Conservation (phyloP, 2,113 vertebrate species). For the Eudyptes chrysolophus region DNA sequence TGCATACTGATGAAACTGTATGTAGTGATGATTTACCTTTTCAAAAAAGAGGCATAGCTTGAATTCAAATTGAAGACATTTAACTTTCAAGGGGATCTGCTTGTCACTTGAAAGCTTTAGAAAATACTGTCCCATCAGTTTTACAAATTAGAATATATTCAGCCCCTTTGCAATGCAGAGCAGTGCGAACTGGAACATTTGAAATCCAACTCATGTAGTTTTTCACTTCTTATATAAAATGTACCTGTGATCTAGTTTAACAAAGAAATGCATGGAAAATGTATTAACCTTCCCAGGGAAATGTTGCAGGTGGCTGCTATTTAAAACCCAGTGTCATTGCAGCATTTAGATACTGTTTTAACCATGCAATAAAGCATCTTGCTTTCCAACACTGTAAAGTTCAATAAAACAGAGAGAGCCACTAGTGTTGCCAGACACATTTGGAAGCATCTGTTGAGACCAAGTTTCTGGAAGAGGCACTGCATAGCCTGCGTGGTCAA, state of each 20-base stretch:
- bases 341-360: background rate
- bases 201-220: background rate
- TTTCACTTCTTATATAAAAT: background rate
- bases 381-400: background rate
- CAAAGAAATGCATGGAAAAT: background rate
- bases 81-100: background rate
- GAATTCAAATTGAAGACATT: background rate
- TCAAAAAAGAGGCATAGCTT: background rate
- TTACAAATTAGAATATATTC: background rate
- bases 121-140: background rate
- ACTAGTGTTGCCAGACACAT: background rate
- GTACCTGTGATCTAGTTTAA: background rate
- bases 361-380: background rate
- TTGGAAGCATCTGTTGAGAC: background rate
- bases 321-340: background rate
- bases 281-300: background rate
- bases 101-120: background rate
- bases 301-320: background rate
- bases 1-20: too few species aligned
- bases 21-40: background rate
- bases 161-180: background rate
- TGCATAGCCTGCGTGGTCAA: background rate
- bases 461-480: background rate
- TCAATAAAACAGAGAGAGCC: background rate
- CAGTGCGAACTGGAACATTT: background rate